phyloP scores from a whole-genome alignment of 2,888 invertebrate genomes.

The Plutella xylostella region DNA sequence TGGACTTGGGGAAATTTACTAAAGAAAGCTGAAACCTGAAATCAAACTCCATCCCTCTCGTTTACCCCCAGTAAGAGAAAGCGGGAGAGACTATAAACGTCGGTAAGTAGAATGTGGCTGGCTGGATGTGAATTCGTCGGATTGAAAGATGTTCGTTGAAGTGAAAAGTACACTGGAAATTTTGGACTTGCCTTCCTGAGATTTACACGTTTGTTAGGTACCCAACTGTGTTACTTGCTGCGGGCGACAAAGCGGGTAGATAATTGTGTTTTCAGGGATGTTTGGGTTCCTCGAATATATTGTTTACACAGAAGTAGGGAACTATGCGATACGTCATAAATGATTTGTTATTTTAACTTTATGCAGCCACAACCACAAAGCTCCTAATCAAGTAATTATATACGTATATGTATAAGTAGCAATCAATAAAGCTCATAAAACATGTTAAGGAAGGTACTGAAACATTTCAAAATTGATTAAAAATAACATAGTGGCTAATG shows the following conservation, averaged over 20 bases:
- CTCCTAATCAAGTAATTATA: too few species aligned
- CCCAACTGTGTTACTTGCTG: background rate
- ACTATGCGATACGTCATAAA: too few species aligned
- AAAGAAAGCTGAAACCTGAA: background rate
- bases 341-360: too few species aligned
- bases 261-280: background rate
- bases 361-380: too few species aligned
- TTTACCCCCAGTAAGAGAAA: background rate
- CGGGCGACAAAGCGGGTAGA: too few species aligned
- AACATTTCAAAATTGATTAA: too few species aligned
- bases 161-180: conserved; percentile 4
- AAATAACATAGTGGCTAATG: too few species aligned
- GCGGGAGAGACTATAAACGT: background rate
- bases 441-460: too few species aligned
- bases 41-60: background rate
- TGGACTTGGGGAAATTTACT: conserved; percentile 13
- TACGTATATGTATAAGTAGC: too few species aligned
- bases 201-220: conserved; percentile 2
- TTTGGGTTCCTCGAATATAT: too few species aligned
- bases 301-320: too few species aligned
- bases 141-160: background rate
- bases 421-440: too few species aligned
- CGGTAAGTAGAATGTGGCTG: background rate
- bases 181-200: background rate
- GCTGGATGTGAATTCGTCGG: background rate